A percentile compares a stretch with the other conserved stretches of the same genome.
Evolutionary conservation across 2,888 invertebrate species (phyloP).

Genomic region (Polia nebulosa): DNA sequence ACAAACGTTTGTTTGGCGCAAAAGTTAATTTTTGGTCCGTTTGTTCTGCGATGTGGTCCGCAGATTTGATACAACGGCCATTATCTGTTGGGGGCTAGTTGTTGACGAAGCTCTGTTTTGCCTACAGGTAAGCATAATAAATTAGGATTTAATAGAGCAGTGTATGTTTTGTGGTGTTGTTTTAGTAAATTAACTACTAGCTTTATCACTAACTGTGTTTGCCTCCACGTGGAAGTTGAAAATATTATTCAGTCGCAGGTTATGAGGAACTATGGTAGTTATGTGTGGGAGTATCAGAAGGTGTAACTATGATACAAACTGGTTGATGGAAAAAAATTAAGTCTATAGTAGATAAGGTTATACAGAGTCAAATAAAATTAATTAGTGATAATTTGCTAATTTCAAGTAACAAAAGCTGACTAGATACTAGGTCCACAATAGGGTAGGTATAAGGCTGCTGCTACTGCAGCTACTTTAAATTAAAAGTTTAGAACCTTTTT

Average conservation of each 20-base stretch:
- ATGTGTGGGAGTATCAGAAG: too few relatives aligned
- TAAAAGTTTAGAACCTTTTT: too few relatives aligned
- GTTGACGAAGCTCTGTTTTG: conserved; percentile 37
- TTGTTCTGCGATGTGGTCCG: conserved; percentile 29
- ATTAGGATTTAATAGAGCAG: conserved; percentile 30
- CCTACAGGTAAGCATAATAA: conserved; percentile 41
- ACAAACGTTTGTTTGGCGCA: conserved; percentile 60
- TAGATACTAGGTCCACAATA: too few relatives aligned
- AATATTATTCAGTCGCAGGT: not conserved
- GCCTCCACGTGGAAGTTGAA: not conserved
- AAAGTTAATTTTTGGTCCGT: conserved; percentile 60
- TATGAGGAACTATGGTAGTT: too few relatives aligned
- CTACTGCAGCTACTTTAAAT: too few relatives aligned
- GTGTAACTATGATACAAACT: too few relatives aligned
- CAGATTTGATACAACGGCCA: conserved; percentile 29
- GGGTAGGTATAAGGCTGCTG: too few relatives aligned
- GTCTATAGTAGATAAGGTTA: too few relatives aligned
- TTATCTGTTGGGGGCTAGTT: conserved; percentile 29
- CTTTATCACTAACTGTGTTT: conserved; percentile 3
- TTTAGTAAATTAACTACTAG: conserved; percentile 21
- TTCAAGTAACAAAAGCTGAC: too few relatives aligned
- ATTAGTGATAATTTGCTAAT: too few relatives aligned
- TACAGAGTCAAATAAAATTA: too few relatives aligned
- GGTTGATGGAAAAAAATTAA: too few relatives aligned
- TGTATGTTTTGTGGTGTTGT: conserved; percentile 27